Conservation (phyloP, 2,888 invertebrate genomes). For the Barypeithes pellucidus region DNA sequence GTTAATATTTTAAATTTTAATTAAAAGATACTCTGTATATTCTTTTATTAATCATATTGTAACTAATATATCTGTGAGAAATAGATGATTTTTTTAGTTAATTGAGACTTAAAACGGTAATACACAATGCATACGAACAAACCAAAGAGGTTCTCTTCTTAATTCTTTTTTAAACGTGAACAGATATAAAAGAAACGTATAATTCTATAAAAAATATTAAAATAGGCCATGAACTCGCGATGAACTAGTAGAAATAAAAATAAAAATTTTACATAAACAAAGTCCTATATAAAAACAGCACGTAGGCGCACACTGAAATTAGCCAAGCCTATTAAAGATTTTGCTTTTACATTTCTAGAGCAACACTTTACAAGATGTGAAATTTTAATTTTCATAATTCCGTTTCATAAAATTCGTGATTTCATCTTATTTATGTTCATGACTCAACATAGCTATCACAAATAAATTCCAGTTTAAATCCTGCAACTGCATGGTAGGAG, state of each 20-base stretch:
- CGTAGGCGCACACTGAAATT: constrained; percentile 34
- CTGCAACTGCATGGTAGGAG: too few species aligned
- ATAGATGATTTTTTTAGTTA: too few species aligned
- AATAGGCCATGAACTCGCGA: constrained; percentile 13
- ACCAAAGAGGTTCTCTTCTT: too few species aligned
- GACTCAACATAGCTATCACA: neutral
- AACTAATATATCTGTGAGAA: too few species aligned
- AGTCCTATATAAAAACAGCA: constrained; percentile 26
- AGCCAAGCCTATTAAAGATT: constrained; percentile 32
- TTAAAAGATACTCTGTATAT: too few species aligned
- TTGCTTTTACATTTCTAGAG: constrained; percentile 10
- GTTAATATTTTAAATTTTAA: too few species aligned
- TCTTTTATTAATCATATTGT: too few species aligned
- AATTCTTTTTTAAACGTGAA: too few species aligned
- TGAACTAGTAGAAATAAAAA: constrained; percentile 33
- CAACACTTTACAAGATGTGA: constrained; percentile 1
- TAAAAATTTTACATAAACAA: constrained; percentile 39
- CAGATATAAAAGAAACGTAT: neutral
- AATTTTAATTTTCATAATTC: constrained; percentile 2
- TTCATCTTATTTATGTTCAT: constrained; percentile 8
- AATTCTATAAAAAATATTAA: neutral
- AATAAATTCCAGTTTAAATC: neutral
- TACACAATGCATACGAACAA: too few species aligned
- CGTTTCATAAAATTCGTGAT: constrained; percentile 4
- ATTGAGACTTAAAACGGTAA: too few species aligned